Percentiles rank a stretch among this genome's conserved stretches.
Evolutionary conservation across 2,113 vertebrate genomes (phyloP).

Genomic region (Conger conger): DNA sequence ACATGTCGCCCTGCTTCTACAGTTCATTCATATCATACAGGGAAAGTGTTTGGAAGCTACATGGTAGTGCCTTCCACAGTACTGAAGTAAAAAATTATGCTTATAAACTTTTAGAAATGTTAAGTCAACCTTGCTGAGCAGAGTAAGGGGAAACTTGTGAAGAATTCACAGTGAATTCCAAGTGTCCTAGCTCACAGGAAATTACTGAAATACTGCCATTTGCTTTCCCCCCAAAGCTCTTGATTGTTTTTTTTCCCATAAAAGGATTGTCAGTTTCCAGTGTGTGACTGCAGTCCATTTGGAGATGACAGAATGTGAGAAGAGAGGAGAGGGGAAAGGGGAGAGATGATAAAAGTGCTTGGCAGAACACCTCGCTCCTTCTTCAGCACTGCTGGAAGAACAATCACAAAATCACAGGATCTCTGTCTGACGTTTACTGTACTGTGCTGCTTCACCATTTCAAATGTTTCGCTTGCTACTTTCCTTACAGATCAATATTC

Average conservation of each 20-base stretch:
- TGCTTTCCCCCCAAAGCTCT: not conserved
- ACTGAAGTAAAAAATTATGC: not conserved
- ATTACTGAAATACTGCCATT: not conserved
- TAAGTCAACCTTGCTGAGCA: not conserved
- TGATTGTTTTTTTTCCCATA: not conserved
- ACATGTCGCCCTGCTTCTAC: not conserved
- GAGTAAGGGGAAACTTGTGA: not conserved
- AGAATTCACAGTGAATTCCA: slow-evolving; percentile 3
- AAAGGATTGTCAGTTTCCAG: slow-evolving; percentile 27
- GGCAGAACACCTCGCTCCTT: slow-evolving; percentile 45
- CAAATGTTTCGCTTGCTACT: not conserved
- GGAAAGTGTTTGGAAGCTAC: not conserved
- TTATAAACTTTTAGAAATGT: not conserved
- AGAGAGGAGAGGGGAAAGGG: slow-evolving; percentile 43
- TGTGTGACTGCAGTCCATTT: slow-evolving; percentile 6
- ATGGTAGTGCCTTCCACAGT: not conserved
- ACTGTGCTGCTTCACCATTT: not conserved
- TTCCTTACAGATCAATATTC: not conserved
- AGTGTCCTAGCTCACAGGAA: not conserved
- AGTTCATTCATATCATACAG: not conserved
- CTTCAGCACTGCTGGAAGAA: slow-evolving; percentile 45
- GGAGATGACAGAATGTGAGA: slow-evolving; percentile 34
- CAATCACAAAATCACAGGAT: slow-evolving; percentile 31
- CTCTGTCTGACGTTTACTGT: not conserved
- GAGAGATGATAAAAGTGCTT: slow-evolving; percentile 40